phyloP scores from a whole-genome alignment of 2,113 vertebrate genomes.

The Nanorana parkeri region DNA sequence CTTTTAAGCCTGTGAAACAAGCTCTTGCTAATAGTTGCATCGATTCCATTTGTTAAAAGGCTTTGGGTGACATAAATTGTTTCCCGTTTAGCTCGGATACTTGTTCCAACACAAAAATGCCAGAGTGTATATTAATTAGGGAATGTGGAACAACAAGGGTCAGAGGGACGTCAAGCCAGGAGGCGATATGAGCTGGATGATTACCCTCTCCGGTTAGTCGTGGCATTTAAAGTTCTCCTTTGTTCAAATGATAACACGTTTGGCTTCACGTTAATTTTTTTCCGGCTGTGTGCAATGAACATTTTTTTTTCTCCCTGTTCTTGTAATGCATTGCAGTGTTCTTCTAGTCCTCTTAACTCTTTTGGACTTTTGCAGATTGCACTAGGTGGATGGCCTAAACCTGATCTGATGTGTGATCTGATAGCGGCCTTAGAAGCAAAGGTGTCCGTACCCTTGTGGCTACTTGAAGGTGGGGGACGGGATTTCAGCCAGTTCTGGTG shows the following conservation, averaged over 20 bases:
- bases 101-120: conserved; percentile 95
- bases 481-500: too few species aligned
- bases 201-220: background rate
- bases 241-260: too few species aligned
- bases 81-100: conserved; percentile 89
- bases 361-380: too few species aligned
- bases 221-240: background rate
- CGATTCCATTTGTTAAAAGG: conserved; percentile 99
- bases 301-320: background rate
- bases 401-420: too few species aligned
- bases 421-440: too few species aligned
- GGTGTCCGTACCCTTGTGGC: too few species aligned
- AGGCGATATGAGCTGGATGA: background rate
- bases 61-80: conserved; percentile 99
- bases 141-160: conserved; percentile 83
- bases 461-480: too few species aligned
- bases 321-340: too few species aligned
- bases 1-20: conserved; percentile 99
- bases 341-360: too few species aligned
- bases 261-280: too few species aligned
- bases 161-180: conserved; percentile 55
- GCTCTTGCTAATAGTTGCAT: conserved; percentile 99
- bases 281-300: background rate
- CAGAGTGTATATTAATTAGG: conserved; percentile 90
- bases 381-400: too few species aligned